Evolutionary conservation across 2,888 invertebrate species (phyloP).

Genomic region (Sesamia inferens): DNA sequence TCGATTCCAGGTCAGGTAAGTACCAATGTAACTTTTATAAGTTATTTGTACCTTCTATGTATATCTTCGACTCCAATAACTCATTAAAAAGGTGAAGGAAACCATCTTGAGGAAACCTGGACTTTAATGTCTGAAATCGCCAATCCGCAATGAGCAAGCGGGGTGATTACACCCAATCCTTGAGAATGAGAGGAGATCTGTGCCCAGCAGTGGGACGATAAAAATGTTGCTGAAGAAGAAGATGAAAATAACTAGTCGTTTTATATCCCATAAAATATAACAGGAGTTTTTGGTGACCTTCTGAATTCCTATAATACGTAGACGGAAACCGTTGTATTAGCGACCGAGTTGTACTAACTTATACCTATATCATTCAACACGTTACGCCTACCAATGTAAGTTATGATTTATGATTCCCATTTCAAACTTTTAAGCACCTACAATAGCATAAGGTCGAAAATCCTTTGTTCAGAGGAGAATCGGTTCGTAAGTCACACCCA

Average conservation of each 20-base stretch:
- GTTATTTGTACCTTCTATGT: too few species aligned
- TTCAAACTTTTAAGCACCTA: slow-evolving; percentile 24
- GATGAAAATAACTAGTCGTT: not conserved
- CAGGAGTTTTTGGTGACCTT: not conserved
- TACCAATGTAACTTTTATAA: too few species aligned
- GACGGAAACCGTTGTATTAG: not conserved
- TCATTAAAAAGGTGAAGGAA: too few species aligned
- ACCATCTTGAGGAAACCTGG: too few species aligned
- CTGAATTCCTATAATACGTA: not conserved
- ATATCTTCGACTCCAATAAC: too few species aligned
- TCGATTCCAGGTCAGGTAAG: too few species aligned
- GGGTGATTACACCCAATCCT: too few species aligned
- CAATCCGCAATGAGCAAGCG: too few species aligned
- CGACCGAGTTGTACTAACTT: slow-evolving; percentile 15
- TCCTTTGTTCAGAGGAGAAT: slow-evolving; percentile 24
- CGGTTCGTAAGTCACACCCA: slow-evolving; percentile 29
- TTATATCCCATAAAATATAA: not conserved
- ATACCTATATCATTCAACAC: slow-evolving; percentile 29
- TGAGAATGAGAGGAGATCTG: too few species aligned
- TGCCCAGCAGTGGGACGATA: too few species aligned
- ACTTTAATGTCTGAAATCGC: too few species aligned
- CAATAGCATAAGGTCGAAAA: slow-evolving; percentile 1
- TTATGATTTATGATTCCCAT: slow-evolving; percentile 46
- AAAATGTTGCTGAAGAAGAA: too few species aligned
- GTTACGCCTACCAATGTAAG: slow-evolving; percentile 35